Evolutionary conservation across 1,140 invertebrate species (phyloP), one percentile per base, ranked within the genome.

Genomic region (Argopecten irradians): DNA sequence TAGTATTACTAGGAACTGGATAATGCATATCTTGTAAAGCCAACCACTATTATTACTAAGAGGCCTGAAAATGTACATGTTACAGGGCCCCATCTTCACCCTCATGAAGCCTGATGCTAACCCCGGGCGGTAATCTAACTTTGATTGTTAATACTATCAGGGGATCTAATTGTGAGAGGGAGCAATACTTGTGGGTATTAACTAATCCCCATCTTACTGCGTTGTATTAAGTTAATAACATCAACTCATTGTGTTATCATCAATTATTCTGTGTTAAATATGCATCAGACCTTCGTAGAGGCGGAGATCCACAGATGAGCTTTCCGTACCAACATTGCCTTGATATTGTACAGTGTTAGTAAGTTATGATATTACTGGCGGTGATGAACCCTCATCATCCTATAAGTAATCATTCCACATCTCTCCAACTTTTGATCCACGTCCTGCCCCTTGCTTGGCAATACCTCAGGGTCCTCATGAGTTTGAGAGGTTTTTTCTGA

Each of bases 81-180:
- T 46, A 71, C 22, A 7, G 55, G 55, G n/a, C n/a, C 55, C 55
- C 55, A 3, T 71, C 55, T 71, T n/a, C 55, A 71, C 55, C 55
- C 55, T 71, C 55, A 55, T 19, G n/a, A n/a, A n/a, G n/a, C n/a
- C n/a, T n/a, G n/a, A n/a, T 71, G 55, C 28, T 71, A 71, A 8
- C n/a, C 8, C 13, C 22, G 55, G 55, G 55, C n/a, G 22, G 22
- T 71, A 71, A 71, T 71, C 8, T 71, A n/a, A 71, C 55, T 71
- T 71, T n/a, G 55, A 71, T 71, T 71, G 55, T 71, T 71, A 71
- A 71, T 71, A 71, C 55, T 71, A 71, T 71, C 55, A 71, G 28
- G 55, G 22, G 55, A n/a, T 71, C 55, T 71, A 28, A 3, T n/a
- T 5, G 43, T n/a, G 55, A 71, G 55, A 71, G 55, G n/a, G 22